These are phyloP conservation scores for Takifugu rubripes DNA, from an alignment of 2,797 vertebrate genomes.

Conservation along the genomic window DNA sequence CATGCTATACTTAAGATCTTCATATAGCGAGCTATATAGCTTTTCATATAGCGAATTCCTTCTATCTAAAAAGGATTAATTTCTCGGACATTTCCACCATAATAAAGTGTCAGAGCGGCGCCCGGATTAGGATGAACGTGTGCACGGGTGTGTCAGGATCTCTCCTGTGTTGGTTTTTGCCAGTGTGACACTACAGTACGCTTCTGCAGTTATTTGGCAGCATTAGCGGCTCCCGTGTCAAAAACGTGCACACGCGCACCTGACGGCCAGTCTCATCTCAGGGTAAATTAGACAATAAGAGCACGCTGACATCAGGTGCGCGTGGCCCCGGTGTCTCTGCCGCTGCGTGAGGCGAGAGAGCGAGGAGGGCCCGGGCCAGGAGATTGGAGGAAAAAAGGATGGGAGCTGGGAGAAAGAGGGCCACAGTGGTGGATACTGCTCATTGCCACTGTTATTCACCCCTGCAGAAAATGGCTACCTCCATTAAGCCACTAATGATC, in stretches of 20 bases:
- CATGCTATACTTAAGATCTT: no score
- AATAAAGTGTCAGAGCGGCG: slow-evolving; percentile 68
- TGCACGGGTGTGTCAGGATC: slow-evolving; percentile 25
- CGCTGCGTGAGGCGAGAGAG: slow-evolving; percentile 35
- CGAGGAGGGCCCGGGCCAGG: slow-evolving; percentile 43
- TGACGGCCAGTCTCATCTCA: slow-evolving; percentile 53
- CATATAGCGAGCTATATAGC: no score
- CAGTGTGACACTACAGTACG: slow-evolving; percentile 42
- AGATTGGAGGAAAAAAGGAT: slow-evolving; percentile 14
- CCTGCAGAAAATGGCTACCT: slow-evolving; percentile 66
- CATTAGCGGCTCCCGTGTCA: slow-evolving; percentile 59
- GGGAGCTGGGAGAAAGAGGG: slow-evolving; percentile 16
- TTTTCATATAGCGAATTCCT: no score
- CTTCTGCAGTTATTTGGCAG: slow-evolving; percentile 63
- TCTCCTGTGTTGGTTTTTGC: slow-evolving; percentile 46
- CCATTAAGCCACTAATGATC: slow-evolving; percentile 74
- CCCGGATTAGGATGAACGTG: slow-evolving; percentile 49
- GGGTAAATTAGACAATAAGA: slow-evolving; percentile 67
- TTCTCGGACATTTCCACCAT: slow-evolving; percentile 41
- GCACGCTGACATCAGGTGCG: slow-evolving; percentile 29
- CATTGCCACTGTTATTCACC: slow-evolving; percentile 61
- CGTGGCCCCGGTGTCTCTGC: slow-evolving; percentile 53
- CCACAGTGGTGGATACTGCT: slow-evolving; percentile 54
- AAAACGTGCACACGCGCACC: slow-evolving; percentile 16
- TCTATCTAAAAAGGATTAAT: no score